phyloP scores from a whole-genome alignment of 2,113 vertebrate genomes.

The Petrocephalus zakoni region DNA sequence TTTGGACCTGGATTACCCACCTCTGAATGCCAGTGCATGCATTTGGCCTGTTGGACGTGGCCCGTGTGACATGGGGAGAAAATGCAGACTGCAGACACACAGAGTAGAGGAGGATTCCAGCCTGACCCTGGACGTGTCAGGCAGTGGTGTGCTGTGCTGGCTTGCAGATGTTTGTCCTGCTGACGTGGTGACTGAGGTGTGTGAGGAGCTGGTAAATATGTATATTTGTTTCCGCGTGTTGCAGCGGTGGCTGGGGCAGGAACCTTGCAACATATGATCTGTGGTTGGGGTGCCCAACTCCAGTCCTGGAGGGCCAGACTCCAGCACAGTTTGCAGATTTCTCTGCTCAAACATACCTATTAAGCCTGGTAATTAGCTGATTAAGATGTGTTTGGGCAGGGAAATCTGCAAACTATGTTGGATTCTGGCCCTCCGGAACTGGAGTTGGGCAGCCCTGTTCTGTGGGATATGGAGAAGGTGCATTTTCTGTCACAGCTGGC shows the following conservation, averaged over 20 bases:
- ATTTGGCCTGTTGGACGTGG: background rate
- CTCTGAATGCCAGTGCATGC: background rate
- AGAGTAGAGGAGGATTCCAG: background rate
- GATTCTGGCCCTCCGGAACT: no score
- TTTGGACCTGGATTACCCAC: no score
- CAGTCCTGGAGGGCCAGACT: no score
- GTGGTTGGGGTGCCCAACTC: no score
- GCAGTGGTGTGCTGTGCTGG: background rate
- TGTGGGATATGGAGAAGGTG: background rate
- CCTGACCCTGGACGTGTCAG: background rate
- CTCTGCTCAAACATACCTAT: no score
- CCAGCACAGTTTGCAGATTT: no score
- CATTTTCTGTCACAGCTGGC: background rate
- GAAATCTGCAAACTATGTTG: no score
- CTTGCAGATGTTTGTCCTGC: background rate
- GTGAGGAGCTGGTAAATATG: background rate
- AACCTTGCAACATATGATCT: background rate
- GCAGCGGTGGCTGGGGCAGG: background rate
- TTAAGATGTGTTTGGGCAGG: no score
- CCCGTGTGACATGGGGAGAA: background rate
- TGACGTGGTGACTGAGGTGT: background rate
- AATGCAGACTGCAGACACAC: background rate
- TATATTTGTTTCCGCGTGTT: background rate
- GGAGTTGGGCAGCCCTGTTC: background rate
- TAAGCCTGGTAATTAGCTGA: no score